phyloP scores from a whole-genome alignment of 2,888 invertebrate species.

The Eristalis intricaria region DNA sequence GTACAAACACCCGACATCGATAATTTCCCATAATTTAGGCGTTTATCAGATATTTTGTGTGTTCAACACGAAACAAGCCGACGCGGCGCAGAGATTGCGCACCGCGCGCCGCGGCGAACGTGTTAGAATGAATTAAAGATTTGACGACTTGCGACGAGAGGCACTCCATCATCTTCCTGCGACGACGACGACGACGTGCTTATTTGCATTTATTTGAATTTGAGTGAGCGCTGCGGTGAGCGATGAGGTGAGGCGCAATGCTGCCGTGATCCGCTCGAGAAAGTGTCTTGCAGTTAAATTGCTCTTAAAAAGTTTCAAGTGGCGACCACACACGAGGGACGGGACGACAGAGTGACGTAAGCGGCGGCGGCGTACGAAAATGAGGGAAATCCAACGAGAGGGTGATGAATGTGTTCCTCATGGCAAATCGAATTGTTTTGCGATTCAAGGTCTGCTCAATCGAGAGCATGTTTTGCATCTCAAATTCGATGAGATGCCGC shows the following conservation, averaged over 20 bases:
- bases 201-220: slow-evolving; percentile 58
- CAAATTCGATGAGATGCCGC: too few relatives aligned
- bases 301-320: slow-evolving; percentile 37
- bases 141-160: slow-evolving; percentile 35
- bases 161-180: slow-evolving; percentile 8
- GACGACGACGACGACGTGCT: slow-evolving; percentile 16
- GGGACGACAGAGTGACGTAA: not conserved
- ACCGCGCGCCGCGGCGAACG: slow-evolving; percentile 4
- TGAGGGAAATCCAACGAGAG: not conserved
- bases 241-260: not conserved
- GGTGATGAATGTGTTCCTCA: not conserved
- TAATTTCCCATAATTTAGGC: slow-evolving; percentile 33
- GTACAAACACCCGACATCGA: slow-evolving; percentile 19
- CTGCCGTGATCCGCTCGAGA: slow-evolving; percentile 44
- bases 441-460: not conserved
- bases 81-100: too few relatives aligned
- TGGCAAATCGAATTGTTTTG: not conserved
- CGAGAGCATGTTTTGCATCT: too few relatives aligned
- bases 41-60: slow-evolving; percentile 15
- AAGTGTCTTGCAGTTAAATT: slow-evolving; percentile 52
- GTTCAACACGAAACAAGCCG: not conserved
- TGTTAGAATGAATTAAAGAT: slow-evolving; percentile 36
- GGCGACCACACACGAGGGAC: slow-evolving; percentile 39
- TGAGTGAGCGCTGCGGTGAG: slow-evolving; percentile 7
- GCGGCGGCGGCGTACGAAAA: not conserved